Conservation (phyloP, 2,888 invertebrate species). For the Trachelus iudaicus region DNA sequence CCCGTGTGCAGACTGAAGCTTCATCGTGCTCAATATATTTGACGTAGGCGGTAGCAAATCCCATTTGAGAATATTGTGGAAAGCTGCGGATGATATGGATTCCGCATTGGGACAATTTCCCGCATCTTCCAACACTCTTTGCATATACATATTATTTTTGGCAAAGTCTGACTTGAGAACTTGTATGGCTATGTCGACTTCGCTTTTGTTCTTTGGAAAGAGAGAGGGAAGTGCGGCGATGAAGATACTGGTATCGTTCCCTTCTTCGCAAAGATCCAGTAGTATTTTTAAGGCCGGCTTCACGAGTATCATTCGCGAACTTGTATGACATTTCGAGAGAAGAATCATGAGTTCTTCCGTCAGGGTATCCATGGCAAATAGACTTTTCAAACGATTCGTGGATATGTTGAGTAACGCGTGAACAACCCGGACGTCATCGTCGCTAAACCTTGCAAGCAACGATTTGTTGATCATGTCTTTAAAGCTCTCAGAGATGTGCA, state of each 20-base stretch:
- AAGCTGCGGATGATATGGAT: conserved; percentile 50
- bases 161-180: conserved; percentile 66
- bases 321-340: conserved; percentile 50
- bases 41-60: conserved; percentile 50
- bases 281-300: conserved; percentile 53
- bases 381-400: conserved; percentile 37
- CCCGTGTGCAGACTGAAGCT: conserved; percentile 43
- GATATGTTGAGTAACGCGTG: conserved; percentile 62
- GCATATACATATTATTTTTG: conserved; percentile 59
- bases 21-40: conserved; percentile 50
- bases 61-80: conserved; percentile 55
- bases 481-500: conserved; percentile 49
- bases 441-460: conserved; percentile 74
- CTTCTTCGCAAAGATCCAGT: conserved; percentile 45
- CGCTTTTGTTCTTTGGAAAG: conserved; percentile 68
- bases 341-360: conserved; percentile 53
- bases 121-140: conserved; percentile 44
- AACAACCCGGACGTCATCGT: conserved; percentile 75
- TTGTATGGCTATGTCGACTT: conserved; percentile 63
- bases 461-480: conserved; percentile 74
- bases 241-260: conserved; percentile 70
- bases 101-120: conserved; percentile 39
- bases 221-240: conserved; percentile 73
- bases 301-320: conserved; percentile 41
- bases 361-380: conserved; percentile 47